Evolutionary conservation across 2,888 invertebrate species (phyloP).

Genomic region (Andrena bicolor): DNA sequence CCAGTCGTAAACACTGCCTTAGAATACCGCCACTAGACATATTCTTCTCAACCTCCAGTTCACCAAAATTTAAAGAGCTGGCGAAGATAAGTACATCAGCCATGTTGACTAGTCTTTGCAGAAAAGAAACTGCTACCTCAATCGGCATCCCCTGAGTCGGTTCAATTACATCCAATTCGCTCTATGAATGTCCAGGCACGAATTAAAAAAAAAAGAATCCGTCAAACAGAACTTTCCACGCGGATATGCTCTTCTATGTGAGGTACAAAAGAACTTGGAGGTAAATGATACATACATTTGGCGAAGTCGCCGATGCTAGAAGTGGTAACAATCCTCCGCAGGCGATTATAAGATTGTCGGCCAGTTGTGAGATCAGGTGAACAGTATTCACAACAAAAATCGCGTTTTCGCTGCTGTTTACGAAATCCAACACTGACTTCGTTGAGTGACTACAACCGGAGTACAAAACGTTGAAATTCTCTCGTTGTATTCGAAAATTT

Average conservation of each 20-base stretch:
- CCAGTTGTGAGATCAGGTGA: slow-evolving; percentile 99
- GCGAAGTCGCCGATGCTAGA: slow-evolving; percentile 98
- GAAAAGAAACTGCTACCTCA: slow-evolving; percentile 98
- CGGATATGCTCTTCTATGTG: slow-evolving; percentile 56
- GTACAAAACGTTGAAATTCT: slow-evolving; percentile 5
- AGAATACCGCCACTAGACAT: slow-evolving; percentile 99
- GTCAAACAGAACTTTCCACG: slow-evolving; percentile 41
- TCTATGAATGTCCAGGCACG: slow-evolving; percentile 87
- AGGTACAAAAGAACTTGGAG: not conserved
- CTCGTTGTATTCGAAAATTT: not conserved
- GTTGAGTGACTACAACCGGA: slow-evolving; percentile 93
- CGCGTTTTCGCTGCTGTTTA: slow-evolving; percentile 99
- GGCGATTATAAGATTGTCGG: slow-evolving; percentile 99
- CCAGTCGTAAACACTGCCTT: slow-evolving; percentile 97
- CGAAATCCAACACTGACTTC: slow-evolving; percentile 98
- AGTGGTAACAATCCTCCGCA: slow-evolving; percentile 98
- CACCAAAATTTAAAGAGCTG: slow-evolving; percentile 98
- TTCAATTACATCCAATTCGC: slow-evolving; percentile 98
- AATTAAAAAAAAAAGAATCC: slow-evolving; percentile 60
- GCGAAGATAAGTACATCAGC: slow-evolving; percentile 99
- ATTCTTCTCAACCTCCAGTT: slow-evolving; percentile 99
- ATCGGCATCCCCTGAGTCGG: slow-evolving; percentile 99
- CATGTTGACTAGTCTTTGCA: slow-evolving; percentile 99
- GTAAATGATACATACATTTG: slow-evolving; percentile 92
- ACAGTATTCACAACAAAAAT: slow-evolving; percentile 99